Evolutionary conservation across 2,113 vertebrate genomes (phyloP).

Genomic region (Naja naja): DNA sequence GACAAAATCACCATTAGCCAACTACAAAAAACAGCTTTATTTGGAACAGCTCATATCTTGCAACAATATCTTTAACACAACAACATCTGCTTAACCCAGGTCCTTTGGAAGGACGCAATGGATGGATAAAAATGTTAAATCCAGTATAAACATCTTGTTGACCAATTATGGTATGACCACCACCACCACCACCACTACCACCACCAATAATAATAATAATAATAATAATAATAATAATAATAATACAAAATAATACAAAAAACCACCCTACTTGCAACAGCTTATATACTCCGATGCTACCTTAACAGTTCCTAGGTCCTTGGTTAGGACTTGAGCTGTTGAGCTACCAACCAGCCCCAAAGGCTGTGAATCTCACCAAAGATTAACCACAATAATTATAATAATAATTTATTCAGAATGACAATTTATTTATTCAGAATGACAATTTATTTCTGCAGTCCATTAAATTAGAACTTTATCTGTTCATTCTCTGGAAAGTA

Average conservation of each 20-base stretch:
- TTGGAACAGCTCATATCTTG: not conserved
- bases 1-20: not conserved
- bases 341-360: too few species aligned
- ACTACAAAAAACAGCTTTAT: not conserved
- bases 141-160: not conserved
- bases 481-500: not conserved
- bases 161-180: not conserved
- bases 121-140: not conserved
- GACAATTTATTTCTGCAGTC: not conserved
- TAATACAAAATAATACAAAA: too few species aligned
- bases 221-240: too few species aligned
- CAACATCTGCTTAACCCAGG: not conserved
- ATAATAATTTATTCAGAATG: not conserved
- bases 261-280: too few species aligned
- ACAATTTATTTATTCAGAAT: not conserved
- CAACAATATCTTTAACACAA: not conserved
- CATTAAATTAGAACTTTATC: not conserved
- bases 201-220: too few species aligned
- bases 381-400: not conserved
- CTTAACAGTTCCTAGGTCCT: too few species aligned
- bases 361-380: too few species aligned
- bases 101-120: not conserved
- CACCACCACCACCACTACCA: not conserved
- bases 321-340: too few species aligned
- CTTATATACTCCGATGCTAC: too few species aligned